A percentile compares a stretch with the other conserved stretches of the same genome.
Evolutionary conservation across 2,888 invertebrate species (phyloP).

Genomic region (Tipula lateralis): DNA sequence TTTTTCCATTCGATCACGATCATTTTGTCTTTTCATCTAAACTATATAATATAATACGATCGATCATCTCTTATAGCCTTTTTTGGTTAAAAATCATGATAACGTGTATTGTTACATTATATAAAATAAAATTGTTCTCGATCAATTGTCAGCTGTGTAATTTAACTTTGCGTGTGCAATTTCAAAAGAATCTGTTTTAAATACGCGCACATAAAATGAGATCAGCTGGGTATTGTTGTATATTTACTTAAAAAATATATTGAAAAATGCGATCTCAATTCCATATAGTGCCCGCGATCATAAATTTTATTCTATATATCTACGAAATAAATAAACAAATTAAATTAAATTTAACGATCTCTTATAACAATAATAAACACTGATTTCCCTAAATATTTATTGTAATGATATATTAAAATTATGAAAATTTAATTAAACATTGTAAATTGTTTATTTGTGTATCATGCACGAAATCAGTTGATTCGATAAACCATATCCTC

Average conservation of each 20-base stretch:
- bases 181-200: not conserved
- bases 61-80: not conserved
- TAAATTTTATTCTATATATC: not conserved
- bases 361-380: not conserved
- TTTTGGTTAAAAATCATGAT: not conserved
- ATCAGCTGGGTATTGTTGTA: not conserved
- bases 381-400: not conserved
- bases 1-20: slow-evolving; percentile 15
- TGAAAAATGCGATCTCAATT: not conserved
- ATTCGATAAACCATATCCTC: not conserved
- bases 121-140: not conserved
- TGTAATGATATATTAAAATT: not conserved
- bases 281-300: not conserved
- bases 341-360: not conserved
- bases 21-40: not conserved
- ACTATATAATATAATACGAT: not conserved
- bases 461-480: not conserved
- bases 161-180: not conserved
- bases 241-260: not conserved
- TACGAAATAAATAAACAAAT: not conserved
- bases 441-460: not conserved
- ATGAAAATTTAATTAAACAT: not conserved
- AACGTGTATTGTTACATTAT: not conserved
- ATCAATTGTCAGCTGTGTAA: not conserved
- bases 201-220: not conserved